Conservation (phyloP, 2,888 invertebrate species). For the Perithous albicinctus region DNA sequence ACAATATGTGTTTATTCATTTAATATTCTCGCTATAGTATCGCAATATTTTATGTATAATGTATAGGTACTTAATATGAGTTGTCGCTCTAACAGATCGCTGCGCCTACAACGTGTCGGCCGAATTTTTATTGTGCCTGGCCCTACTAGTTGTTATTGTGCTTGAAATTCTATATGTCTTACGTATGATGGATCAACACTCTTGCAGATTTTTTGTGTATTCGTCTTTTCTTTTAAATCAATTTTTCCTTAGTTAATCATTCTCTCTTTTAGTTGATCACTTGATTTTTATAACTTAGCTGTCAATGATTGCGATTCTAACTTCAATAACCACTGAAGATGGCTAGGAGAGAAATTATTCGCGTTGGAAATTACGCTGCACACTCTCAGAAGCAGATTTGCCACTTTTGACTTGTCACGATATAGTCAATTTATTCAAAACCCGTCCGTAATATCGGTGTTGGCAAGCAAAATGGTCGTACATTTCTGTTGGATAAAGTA, state of each 20-base stretch:
- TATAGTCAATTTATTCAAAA: constrained; percentile 8
- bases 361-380: constrained; percentile 27
- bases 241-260: constrained; percentile 29
- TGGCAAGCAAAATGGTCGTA: constrained; percentile 24
- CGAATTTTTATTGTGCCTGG: constrained; percentile 83
- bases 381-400: not conserved
- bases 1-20: constrained; percentile 84
- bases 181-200: constrained; percentile 72
- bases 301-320: constrained; percentile 64
- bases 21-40: constrained; percentile 81
- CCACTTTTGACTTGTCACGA: not conserved
- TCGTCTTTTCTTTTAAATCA: constrained; percentile 25
- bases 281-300: constrained; percentile 46
- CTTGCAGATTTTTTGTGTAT: constrained; percentile 49
- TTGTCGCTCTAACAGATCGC: constrained; percentile 83
- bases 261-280: constrained; percentile 49
- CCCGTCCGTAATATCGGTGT: constrained; percentile 13
- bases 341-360: not conserved
- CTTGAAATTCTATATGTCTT: constrained; percentile 78
- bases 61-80: constrained; percentile 81
- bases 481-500: constrained; percentile 45
- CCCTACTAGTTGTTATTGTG: constrained; percentile 84
- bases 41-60: constrained; percentile 64
- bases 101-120: constrained; percentile 83
- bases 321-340: constrained; percentile 36